A percentile compares a stretch with the other conserved stretches of the same genome.
These are phyloP conservation scores for Eremophila alpestris DNA, from an alignment of 2,797 vertebrate genomes.

Conservation along the genomic window DNA sequence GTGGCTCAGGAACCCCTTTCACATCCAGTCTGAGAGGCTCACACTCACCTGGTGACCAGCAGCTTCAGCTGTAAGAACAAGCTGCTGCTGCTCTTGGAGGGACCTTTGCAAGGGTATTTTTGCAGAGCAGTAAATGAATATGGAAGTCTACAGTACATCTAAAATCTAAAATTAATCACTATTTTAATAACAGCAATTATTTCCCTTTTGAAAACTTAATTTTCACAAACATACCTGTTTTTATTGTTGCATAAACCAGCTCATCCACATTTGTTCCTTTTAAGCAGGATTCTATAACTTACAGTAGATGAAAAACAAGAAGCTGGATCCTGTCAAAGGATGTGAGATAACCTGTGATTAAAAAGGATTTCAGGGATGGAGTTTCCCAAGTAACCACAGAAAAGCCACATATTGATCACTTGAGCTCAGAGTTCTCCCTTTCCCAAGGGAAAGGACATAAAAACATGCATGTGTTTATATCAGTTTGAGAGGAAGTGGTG, in stretches of 20 bases:
- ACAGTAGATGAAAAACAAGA: background rate
- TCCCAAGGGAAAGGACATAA: slow-evolving; percentile 32
- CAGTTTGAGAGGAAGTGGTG: slow-evolving; percentile 31
- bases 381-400: background rate
- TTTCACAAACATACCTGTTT: background rate
- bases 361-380: slow-evolving; percentile 13
- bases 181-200: background rate
- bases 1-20: background rate
- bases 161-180: background rate
- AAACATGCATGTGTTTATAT: slow-evolving; percentile 18
- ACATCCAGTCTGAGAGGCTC: background rate
- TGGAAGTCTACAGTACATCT: background rate
- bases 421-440: background rate
- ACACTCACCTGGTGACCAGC: background rate
- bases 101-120: background rate
- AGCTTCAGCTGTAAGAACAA: background rate
- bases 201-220: background rate
- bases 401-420: slow-evolving; percentile 27
- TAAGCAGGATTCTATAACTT: background rate
- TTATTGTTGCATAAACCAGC: background rate
- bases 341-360: background rate
- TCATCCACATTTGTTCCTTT: background rate
- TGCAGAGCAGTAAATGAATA: background rate
- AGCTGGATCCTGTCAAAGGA: background rate
- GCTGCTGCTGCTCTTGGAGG: background rate